Conservation (phyloP, 2,113 vertebrate species). For the Asarcornis scutulata region DNA sequence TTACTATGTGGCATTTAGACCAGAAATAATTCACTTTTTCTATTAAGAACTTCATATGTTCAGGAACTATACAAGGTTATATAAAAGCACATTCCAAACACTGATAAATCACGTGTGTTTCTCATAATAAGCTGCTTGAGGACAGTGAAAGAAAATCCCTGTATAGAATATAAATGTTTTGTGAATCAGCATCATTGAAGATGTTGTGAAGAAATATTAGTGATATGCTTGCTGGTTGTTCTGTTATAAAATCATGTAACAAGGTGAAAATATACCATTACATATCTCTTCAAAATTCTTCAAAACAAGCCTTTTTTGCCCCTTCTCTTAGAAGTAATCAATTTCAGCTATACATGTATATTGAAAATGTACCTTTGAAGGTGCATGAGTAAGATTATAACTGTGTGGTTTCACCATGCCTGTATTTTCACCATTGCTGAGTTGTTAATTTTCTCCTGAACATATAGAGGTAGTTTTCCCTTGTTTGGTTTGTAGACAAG, state of each 20-base stretch:
- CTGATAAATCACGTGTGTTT: constrained; percentile 48
- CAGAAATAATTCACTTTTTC: constrained; percentile 65
- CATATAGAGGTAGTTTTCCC: not conserved
- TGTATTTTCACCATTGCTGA: not conserved
- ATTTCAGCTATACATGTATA: not conserved
- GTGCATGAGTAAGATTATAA: not conserved
- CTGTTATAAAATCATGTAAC: not conserved
- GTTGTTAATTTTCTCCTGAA: not conserved
- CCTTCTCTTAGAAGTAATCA: not conserved
- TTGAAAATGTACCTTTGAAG: not conserved
- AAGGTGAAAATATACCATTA: not conserved
- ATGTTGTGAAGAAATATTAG: constrained; percentile 20
- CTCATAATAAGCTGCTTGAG: constrained; percentile 17
- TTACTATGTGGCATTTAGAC: constrained; percentile 23
- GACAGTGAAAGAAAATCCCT: not conserved
- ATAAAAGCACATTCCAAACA: constrained; percentile 38
- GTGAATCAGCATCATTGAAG: not conserved
- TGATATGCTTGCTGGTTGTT: not conserved
- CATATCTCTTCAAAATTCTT: not conserved
- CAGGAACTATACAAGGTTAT: constrained; percentile 16
- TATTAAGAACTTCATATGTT: constrained; percentile 34
- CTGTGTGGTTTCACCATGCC: not conserved
- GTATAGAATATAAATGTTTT: constrained; percentile 9
- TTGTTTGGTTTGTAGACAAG: not conserved
- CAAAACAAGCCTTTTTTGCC: not conserved